Base-by-base conservation (phyloP, 2,888 invertebrate species). In the Drosophila melanosoma region DNA sequence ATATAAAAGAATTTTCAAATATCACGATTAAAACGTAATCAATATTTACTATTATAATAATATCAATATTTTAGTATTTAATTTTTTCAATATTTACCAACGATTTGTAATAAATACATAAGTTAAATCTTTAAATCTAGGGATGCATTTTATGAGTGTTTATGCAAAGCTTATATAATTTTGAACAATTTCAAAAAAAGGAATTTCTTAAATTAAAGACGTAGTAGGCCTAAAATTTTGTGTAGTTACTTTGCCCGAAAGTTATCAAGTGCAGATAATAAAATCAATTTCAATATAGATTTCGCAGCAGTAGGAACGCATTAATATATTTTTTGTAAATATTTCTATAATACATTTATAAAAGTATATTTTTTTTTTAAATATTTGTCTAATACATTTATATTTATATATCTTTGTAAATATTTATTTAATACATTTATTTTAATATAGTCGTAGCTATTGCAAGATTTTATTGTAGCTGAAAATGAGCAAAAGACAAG, bases 61-160 rank as follows among this genome's bases (percentile, higher is more conserved):
- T 7, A 45, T 1, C 0, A 0, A 6, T 12, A 20, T 10, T 2
- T 8, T 10, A 1, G 17, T 0, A 17, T 17, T 17, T 8, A 10
- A 17, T 38, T 1, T 38, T 8, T 17, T 3, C 4, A 38, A 5
- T 10, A n/a, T 40, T 40, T 40, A 10, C 0, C 40, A 40, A 3
- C 12, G n/a, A n/a, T n/a, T n/a, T n/a, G n/a, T n/a, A n/a, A n/a
- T n/a, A n/a, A n/a, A n/a, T n/a, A n/a, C n/a, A n/a, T n/a, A n/a
- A n/a, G n/a, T n/a, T n/a, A n/a, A n/a, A n/a, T n/a, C n/a, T n/a
- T n/a, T n/a, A n/a, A n/a, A n/a, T n/a, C 26, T 26, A 26, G 2
- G 26, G 26, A 26, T 26, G 26, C 26, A 26, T 26, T 26, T 26
- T 26, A 26, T 26, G 26, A 26, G 26, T 6, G 29, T 29, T 29